Evolutionary conservation across 2,113 vertebrate species (phyloP).

Genomic region (Penelope pileata): DNA sequence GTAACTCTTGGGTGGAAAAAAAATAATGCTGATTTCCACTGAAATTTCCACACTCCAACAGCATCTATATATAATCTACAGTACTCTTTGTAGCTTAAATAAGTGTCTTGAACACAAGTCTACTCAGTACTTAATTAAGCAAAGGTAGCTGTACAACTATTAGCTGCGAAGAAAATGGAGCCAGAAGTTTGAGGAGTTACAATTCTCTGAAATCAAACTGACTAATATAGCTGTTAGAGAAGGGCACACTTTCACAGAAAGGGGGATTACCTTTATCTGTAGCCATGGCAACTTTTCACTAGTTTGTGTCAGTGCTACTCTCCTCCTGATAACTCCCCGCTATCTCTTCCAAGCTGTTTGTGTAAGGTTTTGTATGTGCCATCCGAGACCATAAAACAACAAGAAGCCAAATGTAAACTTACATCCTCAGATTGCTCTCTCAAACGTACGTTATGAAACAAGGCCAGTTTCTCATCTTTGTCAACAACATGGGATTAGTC

Average conservation of each 20-base stretch:
- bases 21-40: neutral
- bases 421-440: neutral
- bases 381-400: neutral
- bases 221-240: conserved; percentile 59
- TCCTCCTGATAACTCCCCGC: conserved; percentile 35
- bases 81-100: neutral
- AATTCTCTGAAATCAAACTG: conserved; percentile 27
- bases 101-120: neutral
- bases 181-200: neutral
- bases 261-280: conserved; percentile 64
- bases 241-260: conserved; percentile 46
- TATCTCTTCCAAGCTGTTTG: conserved; percentile 41
- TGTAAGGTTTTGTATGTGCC: conserved; percentile 4
- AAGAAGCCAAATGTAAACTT: neutral
- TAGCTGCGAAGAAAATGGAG: conserved; percentile 24
- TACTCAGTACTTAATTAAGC: neutral
- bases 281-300: conserved; percentile 66
- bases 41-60: neutral
- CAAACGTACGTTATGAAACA: neutral
- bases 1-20: neutral
- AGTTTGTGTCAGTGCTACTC: conserved; percentile 49
- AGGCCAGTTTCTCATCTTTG: neutral
- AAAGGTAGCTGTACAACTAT: neutral
- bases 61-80: neutral
- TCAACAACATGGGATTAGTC: conserved; percentile 22